Base-by-base conservation (phyloP, 2,888 invertebrate species). In the Euplexia lucipara region DNA sequence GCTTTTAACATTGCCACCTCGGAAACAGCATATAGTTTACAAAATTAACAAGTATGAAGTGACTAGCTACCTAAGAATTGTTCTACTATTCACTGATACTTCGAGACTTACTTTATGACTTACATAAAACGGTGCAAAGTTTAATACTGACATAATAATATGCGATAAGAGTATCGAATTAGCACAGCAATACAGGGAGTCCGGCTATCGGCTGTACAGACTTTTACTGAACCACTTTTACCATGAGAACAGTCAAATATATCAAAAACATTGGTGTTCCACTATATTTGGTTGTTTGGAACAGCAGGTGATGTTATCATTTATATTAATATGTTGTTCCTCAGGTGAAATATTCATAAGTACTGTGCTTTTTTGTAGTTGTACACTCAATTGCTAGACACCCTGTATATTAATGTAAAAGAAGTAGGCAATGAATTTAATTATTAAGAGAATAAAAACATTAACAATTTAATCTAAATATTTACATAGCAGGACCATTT, bases 51-150 rank as follows among this genome's bases (percentile, higher is more conserved):
- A 83, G 71, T 65, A 75, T 75, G 73, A 80, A 82, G 85, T 89
- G 89, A 89, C 89, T 89, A 89, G 89, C 82, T 82, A 84, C 77
- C 67, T 74, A 82, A 54, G 65, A 77, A 78, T 79, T 79, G 80
- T 73, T 81, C 74, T 61, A 75, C 60, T 68, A 64, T 76, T 81
- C 73, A 80, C 79, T 77, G 78, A 76, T 83, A 78, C 72, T 78
- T 78, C 69, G 59, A 79, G 74, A 69, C 75, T 79, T 72, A 70
- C 48, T 76, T 69, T 74, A 78, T 60, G 53, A 72, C 77, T 79
- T 78, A 82, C 67, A 63, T 78, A 72, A 72, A 65, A 65, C 61
- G 67, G 79, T 85, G 82, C 81, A 80, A 78, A 74, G 52, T 67
- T 71, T 81, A 83, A 86, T 85, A 85, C 83, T 83, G 83, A 76